Evolutionary conservation across 2,113 vertebrate species (phyloP), one percentile per base, ranked within the genome.

Genomic region (Burhinus bistriatus): DNA sequence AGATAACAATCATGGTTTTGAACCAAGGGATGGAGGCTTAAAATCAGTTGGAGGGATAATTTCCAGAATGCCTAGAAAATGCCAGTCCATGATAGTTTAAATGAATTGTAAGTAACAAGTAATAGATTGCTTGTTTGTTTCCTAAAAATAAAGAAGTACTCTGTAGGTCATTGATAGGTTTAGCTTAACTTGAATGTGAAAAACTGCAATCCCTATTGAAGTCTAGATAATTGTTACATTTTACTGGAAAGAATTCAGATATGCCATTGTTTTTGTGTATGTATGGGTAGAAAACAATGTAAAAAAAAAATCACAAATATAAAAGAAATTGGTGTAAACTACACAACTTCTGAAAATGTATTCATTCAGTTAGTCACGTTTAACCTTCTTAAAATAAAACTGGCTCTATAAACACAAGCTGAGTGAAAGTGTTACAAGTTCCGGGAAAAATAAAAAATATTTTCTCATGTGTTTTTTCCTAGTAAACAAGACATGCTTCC

Each of bases 1-100:
- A 72, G 80, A 96, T 85, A 94, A 93, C 66, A 95, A 95, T 92
- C 62, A 7, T 5, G 44, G n/a, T 34, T 94, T 95, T 97, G 73
- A 95, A 95, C 26, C 11, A 58, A 77, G n/a, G 23, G 45, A 87
- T 55, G 59, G 62, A 66, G 8, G 12, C 64, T 95, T 91, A 44
- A 40, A 75, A 32, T 62, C 32, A 17, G 42, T 44, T 85, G 40
- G 45, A 87, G 66, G 40, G 51, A 58, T 80, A 58, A 89, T 72
- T 94, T 93, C 62, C 62, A 97, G 62, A 91, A 77, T 80, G 29
- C 20, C 77, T 83, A 70, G 58, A 87, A 96, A 96, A 88, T 83
- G 8, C 9, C 17, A 15, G 8, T 55, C 44, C 62, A 27, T 34
- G 4, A 29, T 30, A 62, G 20, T 20, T 87, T 66, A 62, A 83